Evolutionary conservation across 1,140 invertebrate species (phyloP), one percentile per base, ranked within the genome.

Genomic region (Drosophila kanapiae): DNA sequence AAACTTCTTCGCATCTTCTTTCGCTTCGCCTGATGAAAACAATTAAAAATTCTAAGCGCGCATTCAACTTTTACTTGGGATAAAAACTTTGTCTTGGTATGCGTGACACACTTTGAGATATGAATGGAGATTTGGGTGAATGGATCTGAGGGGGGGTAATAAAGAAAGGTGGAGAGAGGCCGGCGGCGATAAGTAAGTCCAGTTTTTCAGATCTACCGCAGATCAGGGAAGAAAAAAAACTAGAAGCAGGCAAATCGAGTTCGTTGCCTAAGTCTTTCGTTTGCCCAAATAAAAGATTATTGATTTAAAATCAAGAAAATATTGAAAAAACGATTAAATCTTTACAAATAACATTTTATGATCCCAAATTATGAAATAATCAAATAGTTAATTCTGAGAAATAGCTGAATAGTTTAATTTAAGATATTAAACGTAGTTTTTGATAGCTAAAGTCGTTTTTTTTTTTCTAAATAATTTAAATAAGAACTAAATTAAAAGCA

Each of bases 31-130:
- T 48, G 69, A 81, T 75, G 81, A 75, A 81, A 81, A 81, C 81
- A 88, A 88, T 88, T 88, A 88, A 90, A 90, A 82, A 90, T 90
- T 90, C 85, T 90, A 90, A 83, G 65, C 80, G 80, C 77, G 80
- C 72, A 78, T 71, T 57, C 61, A 80, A 61, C 77, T 87, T 83
- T 80, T 87, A 82, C 79, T 68, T 45, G 61, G 63, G 53, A 61
- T 49, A 16, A 68, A 33, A 68, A 58, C 49, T 42, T 31, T 51
- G 58, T 51, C 23, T 23, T 23, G 45, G 75, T 78, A 42, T 78
- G 75, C 62, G 49, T 78, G 75, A 78, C 76, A 78, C 75, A 78
- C 64, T 78, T 78, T 59, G 13, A 37, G 67, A 51, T 72, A 40
- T 72, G 67, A 72, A 72, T 72, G 67, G 69, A 58, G 23, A 40